Base-by-base conservation (phyloP, 1,140 invertebrate genomes). In the Aphaenogaster ashmeadi region DNA sequence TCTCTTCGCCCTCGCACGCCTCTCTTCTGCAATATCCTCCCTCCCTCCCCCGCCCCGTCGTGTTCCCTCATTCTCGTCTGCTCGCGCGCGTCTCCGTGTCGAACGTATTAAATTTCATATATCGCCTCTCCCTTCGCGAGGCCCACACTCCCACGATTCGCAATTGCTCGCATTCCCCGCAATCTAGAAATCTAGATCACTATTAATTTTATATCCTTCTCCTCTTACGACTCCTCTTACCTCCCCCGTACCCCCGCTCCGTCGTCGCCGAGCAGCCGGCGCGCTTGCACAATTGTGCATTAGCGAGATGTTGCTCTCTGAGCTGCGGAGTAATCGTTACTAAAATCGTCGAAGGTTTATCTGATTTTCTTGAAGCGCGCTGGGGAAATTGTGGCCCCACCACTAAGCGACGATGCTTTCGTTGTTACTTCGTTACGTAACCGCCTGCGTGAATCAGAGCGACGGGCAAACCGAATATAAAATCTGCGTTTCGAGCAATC, bases 181-280 rank as follows among this genome's bases (percentile, higher is more conserved):
- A 94, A 95, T 95, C 94, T 94, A 94, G 93, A 94, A 94, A 95
- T 95, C 94, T 95, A 94, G 94, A 94, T 95, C 94, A 90, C 94
- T 94, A 95, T 95, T 95, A 95, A 95, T 95, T 95, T 95, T 94
- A 94, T 93, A 94, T 90, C 89, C 83, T 90, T 52, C 78, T 86
- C 87, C 69, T 67, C 64, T 62, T 62, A 21, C 9, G 66, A 60
- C 27, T 38, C 38, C 21, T n/a, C 54, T 9, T 18, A 18, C 27
- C 33, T 18, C 38, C 50, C 36, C 50, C 11, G 15, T 1, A 4
- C 18, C n/a, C n/a, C 2, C 64, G 27, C 62, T 15, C 66, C 66
- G 33, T 56, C 83, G 72, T 60, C 83, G 66, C 38, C 87, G 44
- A 85, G 74, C 87, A 88, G 87, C 83, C 60, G 84, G 69, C 80